These are phyloP conservation scores for Brachypterus glaber DNA, from an alignment of 2,888 invertebrate genomes.

Conservation along the genomic window DNA sequence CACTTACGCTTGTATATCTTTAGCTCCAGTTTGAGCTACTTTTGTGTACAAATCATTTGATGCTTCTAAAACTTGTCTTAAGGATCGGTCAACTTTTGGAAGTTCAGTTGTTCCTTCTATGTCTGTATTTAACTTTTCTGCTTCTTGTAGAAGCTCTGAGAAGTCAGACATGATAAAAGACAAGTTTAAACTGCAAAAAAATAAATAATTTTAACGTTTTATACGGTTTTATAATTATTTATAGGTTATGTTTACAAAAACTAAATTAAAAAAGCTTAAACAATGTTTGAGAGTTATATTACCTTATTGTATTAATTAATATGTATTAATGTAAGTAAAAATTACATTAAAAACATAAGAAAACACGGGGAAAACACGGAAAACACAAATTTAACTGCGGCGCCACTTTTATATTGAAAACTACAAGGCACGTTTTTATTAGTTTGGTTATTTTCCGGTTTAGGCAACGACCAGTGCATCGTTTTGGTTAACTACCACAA, in stretches of 20 bases:
- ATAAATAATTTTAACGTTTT: background rate
- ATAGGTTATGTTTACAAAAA: background rate
- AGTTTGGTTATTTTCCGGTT: no score
- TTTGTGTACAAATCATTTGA: conserved; percentile 81
- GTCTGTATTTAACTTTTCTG: conserved; percentile 83
- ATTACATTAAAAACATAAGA: no score
- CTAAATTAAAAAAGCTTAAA: no score
- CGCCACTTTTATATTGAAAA: no score
- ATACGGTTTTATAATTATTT: background rate
- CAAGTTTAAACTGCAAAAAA: background rate
- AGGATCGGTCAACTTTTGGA: conserved; percentile 77
- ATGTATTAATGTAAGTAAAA: no score
- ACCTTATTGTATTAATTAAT: no score
- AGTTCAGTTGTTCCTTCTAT: conserved; percentile 77
- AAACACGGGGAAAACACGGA: no score
- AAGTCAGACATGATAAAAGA: conserved; percentile 53
- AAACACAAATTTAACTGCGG: no score
- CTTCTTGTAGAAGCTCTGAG: conserved; percentile 79
- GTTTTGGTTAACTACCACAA: no score
- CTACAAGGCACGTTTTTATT: no score
- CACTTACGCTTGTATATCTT: conserved; percentile 88
- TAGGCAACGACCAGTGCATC: no score
- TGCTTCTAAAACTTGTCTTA: conserved; percentile 85
- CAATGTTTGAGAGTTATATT: no score
- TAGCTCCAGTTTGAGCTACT: conserved; percentile 75